Evolutionary conservation across 1,140 invertebrate genomes (phyloP).

Genomic region (Caenorhabditis latens): DNA sequence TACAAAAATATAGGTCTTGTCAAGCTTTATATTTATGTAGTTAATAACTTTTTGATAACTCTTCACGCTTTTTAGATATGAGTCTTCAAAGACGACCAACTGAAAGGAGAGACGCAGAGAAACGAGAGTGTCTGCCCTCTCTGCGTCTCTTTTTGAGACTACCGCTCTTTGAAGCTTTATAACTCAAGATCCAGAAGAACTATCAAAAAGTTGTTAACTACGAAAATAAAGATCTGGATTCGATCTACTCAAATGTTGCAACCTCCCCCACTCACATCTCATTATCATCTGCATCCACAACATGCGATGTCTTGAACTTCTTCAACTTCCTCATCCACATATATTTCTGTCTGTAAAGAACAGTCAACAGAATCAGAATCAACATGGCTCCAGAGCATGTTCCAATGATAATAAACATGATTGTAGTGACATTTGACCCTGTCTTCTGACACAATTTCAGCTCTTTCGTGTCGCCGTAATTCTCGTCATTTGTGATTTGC

Average conservation of each 20-base stretch:
- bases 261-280: conserved; percentile 46
- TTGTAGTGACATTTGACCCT: conserved; percentile 34
- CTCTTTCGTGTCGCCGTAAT: background rate
- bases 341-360: conserved; percentile 69
- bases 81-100: too few relatives aligned
- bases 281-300: conserved; percentile 53
- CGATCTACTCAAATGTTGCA: background rate
- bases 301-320: conserved; percentile 65
- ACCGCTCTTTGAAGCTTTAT: too few relatives aligned
- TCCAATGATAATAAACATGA: conserved; percentile 69
- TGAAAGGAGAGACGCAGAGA: too few relatives aligned
- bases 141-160: too few relatives aligned
- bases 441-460: background rate
- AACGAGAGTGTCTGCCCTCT: too few relatives aligned
- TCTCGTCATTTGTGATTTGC: conserved; percentile 22
- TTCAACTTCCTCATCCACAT: conserved; percentile 70
- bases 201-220: too few relatives aligned
- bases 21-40: too few relatives aligned
- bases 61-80: too few relatives aligned
- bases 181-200: too few relatives aligned
- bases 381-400: conserved; percentile 65
- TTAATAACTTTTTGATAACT: too few relatives aligned
- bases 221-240: too few relatives aligned
- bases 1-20: too few relatives aligned
- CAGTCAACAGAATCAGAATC: conserved; percentile 65